Conservation (phyloP, 64 coral and sea anemone species). For the Actinia equina region DNA sequence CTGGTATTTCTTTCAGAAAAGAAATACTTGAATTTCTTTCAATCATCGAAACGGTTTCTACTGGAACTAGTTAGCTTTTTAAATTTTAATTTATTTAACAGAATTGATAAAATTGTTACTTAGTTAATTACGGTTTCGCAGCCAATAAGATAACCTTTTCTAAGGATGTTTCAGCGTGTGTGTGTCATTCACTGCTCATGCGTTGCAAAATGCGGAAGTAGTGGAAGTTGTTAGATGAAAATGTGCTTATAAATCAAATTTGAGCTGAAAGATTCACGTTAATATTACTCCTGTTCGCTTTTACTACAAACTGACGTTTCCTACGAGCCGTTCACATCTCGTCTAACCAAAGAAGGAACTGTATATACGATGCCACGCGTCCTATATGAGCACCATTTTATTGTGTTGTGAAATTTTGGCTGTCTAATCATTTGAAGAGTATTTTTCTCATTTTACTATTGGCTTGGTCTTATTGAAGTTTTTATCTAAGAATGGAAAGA, state of each 20-base stretch:
- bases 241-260: neutral
- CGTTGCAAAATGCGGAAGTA: conserved; percentile 28
- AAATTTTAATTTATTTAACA: neutral
- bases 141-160: neutral
- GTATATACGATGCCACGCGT: neutral
- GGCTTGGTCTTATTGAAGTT: neutral
- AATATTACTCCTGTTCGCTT: neutral
- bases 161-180: neutral
- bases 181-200: neutral
- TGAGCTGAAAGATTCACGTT: neutral
- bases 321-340: neutral
- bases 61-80: neutral
- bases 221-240: neutral
- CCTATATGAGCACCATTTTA: neutral
- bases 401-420: neutral
- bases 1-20: neutral
- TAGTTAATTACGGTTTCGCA: neutral
- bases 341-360: neutral
- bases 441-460: neutral
- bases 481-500: neutral
- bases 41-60: neutral
- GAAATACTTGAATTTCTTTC: too few species aligned
- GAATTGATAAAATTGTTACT: neutral
- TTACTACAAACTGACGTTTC: neutral
- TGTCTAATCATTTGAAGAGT: neutral